Evolutionary conservation across 2,797 vertebrate species (phyloP), one percentile per base, ranked within the genome.

Genomic region (Euphonia xanthogaster): DNA sequence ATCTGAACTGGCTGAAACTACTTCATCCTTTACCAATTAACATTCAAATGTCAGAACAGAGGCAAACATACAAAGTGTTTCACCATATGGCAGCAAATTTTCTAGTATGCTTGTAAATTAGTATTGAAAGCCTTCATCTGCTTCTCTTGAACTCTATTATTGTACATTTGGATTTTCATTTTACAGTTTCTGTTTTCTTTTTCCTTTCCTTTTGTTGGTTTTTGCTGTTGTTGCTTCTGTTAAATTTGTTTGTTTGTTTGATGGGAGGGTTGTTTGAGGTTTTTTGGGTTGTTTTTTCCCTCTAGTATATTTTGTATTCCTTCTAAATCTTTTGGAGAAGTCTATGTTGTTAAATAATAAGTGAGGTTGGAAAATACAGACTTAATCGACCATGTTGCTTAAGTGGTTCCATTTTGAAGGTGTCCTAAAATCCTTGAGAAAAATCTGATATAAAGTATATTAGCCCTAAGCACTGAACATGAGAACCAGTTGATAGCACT

Each of bases 241-340:
- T 18, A 31, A 39, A 7, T 30, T 65, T 50, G 19, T 28, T 48
- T 66, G 6, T 42, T 47, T 60, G 16, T 45, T 75, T 66, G n/a
- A 5, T 39, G 23, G 8, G 2, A 16, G 3, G 1, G 6, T 6
- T 48, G 6, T 27, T 31, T 35, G 5, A 6, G 15, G 1, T 30
- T 78, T 63, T 63, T 10, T 6, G 2, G 3, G 9, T 5, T 7
- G 18, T 40, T 39, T 44, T 39, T 8, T 1, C 9, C 13, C 10
- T 62, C 9, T 47, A 67, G 14, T 7, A n/a, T 33, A 3, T 61
- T 93, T 77, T 88, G 16, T 58, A 81, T 81, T 77, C 11, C 27
- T 30, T 66, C 8, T 12, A 25, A 5, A 28, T 62, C 9, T 61
- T 77, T 78, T 54, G 12, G 12, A 7, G 8, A 62, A 45, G 9